Evolutionary conservation across 2,797 vertebrate genomes (phyloP), one percentile per base, ranked within the genome.

Genomic region (Adelosebastes latens): DNA sequence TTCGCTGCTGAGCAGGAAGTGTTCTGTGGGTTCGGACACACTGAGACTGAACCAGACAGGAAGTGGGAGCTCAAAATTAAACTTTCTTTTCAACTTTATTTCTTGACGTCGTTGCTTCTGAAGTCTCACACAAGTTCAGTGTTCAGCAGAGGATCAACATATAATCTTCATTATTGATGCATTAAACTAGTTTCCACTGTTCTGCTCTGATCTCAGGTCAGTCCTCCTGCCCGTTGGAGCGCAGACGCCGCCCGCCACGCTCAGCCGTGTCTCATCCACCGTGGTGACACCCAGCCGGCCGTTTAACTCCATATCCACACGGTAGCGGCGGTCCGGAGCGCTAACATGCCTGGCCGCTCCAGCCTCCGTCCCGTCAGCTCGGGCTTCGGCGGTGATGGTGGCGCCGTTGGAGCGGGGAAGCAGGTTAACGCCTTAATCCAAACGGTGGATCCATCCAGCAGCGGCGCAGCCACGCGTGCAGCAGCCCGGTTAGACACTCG

Each of bases 351-450:
- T 77, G 86, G 70, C 16, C 60, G 59, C 74, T 32, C 71, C 72
- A 13, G 56, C 60, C 79, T 52, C 7, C 4, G 61, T 73, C 79
- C 80, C 16, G 81, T 82, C 84, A 20, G 77, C 73, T 60, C 64
- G 4, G 61, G 61, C 75, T 60, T 20, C 8, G 1, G 20, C 49
- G 16, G 24, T 12, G 72, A 62, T 39, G 67, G 61, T 12, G 77
- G 27, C 31, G 59, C 14, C 61, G n/a, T 11, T 46, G 87, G 75
- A 84, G 86, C 84, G 70, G 82, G 81, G 81, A 74, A 86, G 74
- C 83, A 31, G 75, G 85, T 79, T 86, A 89, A 91, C 80, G 68
- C 89, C 89, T 87, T 88, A 87, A 87, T 92, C 89, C 89, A 27
- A 80, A 65, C 6, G 77, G 72, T 77, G 85, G 84, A 82, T 81